These are phyloP conservation scores for Echiichthys vipera DNA, from an alignment of 2,797 vertebrate genomes.

Conservation along the genomic window DNA sequence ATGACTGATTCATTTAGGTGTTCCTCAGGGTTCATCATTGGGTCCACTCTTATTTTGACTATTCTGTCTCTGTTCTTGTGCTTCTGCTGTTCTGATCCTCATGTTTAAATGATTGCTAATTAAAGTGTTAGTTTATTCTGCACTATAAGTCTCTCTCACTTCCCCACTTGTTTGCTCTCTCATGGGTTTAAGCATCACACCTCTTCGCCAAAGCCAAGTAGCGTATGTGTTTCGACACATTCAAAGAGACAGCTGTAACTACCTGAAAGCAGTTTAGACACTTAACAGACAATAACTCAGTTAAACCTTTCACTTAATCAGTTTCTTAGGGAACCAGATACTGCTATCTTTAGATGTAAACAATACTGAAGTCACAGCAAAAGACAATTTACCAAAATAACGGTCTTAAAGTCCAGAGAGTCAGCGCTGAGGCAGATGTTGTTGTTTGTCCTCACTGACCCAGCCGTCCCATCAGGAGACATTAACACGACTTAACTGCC, in stretches of 20 bases:
- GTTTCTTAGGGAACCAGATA: too few relatives aligned
- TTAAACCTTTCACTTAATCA: too few relatives aligned
- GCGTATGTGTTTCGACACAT: not conserved
- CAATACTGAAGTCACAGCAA: not conserved
- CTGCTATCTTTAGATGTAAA: not conserved
- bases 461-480: conserved; percentile 5
- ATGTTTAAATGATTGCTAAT: not conserved
- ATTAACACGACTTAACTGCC: not conserved
- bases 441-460: conserved; percentile 12
- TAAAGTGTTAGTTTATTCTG: not conserved
- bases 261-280: not conserved
- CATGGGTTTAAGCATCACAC: not conserved
- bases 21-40: not conserved
- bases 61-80: not conserved
- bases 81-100: not conserved
- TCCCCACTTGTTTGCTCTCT: not conserved
- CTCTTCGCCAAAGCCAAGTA: not conserved
- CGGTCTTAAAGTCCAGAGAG: not conserved
- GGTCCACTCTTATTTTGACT: not conserved
- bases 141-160: not conserved
- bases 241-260: not conserved
- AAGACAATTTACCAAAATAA: not conserved
- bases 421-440: not conserved
- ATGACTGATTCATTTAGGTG: not conserved
- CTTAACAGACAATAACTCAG: too few relatives aligned